These are phyloP conservation scores for Typhlomys cinereus DNA, from an alignment of 2,113 vertebrate species.

Conservation along the genomic window DNA sequence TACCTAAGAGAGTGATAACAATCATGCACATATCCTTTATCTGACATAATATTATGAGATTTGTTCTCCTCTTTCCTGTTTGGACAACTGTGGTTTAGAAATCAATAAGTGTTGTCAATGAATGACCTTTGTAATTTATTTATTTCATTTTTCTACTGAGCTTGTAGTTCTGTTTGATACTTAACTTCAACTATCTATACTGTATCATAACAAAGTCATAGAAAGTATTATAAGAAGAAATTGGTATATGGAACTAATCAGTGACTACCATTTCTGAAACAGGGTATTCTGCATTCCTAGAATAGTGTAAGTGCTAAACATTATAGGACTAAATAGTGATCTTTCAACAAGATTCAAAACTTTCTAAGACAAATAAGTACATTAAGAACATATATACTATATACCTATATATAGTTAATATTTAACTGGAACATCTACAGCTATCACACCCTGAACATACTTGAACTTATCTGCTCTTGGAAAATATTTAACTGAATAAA, in stretches of 20 bases:
- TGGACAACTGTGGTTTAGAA: slow-evolving; percentile 24
- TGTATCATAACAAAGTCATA: background rate
- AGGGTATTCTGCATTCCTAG: background rate
- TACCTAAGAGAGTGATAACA: background rate
- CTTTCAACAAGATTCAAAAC: background rate
- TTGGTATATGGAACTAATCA: background rate
- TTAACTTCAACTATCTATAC: background rate
- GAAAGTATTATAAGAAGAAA: background rate
- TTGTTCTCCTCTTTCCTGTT: background rate
- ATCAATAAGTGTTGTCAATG: background rate
- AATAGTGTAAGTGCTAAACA: background rate
- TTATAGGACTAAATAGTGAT: background rate
- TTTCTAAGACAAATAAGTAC: too few species aligned
- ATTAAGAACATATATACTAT: too few species aligned
- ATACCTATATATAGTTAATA: too few species aligned
- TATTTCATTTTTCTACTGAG: background rate
- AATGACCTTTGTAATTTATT: slow-evolving; percentile 28
- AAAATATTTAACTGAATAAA: too few species aligned
- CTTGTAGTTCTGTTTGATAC: background rate
- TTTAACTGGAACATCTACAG: too few species aligned
- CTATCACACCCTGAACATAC: too few species aligned
- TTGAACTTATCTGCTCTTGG: too few species aligned
- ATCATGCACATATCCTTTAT: background rate
- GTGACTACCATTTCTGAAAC: background rate
- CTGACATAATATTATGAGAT: background rate